Base-by-base conservation (phyloP, 2,888 invertebrate species). In the Drosophila nigritarsus region DNA sequence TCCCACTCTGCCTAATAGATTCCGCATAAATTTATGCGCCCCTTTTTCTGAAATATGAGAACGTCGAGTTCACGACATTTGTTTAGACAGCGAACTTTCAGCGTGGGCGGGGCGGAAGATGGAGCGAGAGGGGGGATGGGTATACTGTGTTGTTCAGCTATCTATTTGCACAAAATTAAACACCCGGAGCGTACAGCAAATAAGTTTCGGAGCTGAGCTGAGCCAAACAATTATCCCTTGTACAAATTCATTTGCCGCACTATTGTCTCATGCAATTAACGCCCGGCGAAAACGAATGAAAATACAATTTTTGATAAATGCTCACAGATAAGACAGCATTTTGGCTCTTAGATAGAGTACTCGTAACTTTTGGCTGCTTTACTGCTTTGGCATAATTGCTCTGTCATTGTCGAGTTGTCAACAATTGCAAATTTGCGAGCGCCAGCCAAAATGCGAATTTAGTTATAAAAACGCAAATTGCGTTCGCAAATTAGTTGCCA, bases 141-240 rank as follows among this genome's bases (percentile, higher is more conserved):
- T 55, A 51, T 18, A 30, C 38, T 58, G 53, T 90, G 86, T 88
- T 86, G 90, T 90, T 76, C 78, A 78, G 54, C 86, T 76, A 76
- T 85, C 87, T 90, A 87, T 86, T 86, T 90, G 89, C 90, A 90
- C 87, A 90, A 84, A 89, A 89, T 86, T 86, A 89, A 90, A 86
- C 89, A 86, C 89, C 86, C 82, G 42, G 66, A 74, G 89, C 84
- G 82, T 87, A 74, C 64, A 50, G 65, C 70, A 85, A 84, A 85
- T 75, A 81, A 86, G 77, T 68, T 76, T 65, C 59, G 36, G 32
- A 42, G 24, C 15, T 15, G 45, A 42, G 68, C 80, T 74, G 78
- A 83, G 89, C 78, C 90, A 83, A 84, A 80, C 89, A 90, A 85
- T 90, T 85, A 90, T 85, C 87, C 84, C 83, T 85, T 86, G 78